Conservation (phyloP, 2,113 vertebrate genomes). For the Lophochroa leadbeateri region DNA sequence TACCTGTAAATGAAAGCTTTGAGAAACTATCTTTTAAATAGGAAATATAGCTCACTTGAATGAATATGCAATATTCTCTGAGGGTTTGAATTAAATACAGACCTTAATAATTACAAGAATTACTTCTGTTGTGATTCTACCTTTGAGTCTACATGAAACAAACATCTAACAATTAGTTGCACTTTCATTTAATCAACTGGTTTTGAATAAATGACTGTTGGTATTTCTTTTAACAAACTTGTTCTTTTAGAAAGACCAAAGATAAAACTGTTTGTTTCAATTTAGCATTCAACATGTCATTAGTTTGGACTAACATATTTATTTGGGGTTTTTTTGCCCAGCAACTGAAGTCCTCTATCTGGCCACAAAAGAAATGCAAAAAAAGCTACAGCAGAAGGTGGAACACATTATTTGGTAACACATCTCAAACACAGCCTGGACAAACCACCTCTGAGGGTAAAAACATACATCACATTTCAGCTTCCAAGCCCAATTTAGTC, state of each 20-base stretch:
- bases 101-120: constrained; percentile 73
- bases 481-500: constrained; percentile 59
- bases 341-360: constrained; percentile 28
- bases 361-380: not conserved
- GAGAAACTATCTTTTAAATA: not conserved
- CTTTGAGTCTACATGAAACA: constrained; percentile 71
- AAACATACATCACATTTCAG: constrained; percentile 55
- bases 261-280: constrained; percentile 40
- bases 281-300: constrained; percentile 32
- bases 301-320: constrained; percentile 27
- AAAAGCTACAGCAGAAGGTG: constrained; percentile 56
- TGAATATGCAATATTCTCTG: constrained; percentile 51
- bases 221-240: constrained; percentile 38
- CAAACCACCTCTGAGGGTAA: constrained; percentile 45
- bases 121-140: constrained; percentile 71
- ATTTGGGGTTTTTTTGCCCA: constrained; percentile 17
- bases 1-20: constrained; percentile 32
- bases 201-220: constrained; percentile 50
- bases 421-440: constrained; percentile 50
- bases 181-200: constrained; percentile 47
- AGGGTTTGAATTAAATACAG: constrained; percentile 66
- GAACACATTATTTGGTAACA: constrained; percentile 53
- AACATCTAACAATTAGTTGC: constrained; percentile 65
- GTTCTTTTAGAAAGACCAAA: constrained; percentile 53
- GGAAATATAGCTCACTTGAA: constrained; percentile 44